Conservation (phyloP, 2,113 vertebrate species). For the Anas platyrhynchos region DNA sequence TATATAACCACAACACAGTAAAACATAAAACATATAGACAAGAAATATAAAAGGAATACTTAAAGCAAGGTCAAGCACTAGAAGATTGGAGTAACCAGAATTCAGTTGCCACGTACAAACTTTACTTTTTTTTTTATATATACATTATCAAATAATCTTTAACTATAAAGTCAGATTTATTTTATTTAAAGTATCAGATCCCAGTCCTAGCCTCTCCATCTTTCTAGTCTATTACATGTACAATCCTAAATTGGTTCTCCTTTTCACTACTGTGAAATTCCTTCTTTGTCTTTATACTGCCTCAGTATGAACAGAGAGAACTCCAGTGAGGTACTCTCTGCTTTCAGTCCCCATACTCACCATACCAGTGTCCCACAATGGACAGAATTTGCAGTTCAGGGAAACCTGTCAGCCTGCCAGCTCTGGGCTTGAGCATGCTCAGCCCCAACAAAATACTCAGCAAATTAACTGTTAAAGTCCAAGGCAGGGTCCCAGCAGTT, state of each 20-base stretch:
- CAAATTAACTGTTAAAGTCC: conserved; percentile 6
- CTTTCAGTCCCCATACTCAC: background rate
- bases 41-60: background rate
- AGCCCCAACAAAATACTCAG: background rate
- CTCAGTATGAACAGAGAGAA: background rate
- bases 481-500: background rate
- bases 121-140: background rate
- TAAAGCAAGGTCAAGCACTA: background rate
- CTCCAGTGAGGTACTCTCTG: background rate
- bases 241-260: background rate
- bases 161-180: background rate
- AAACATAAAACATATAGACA: background rate
- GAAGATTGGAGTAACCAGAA: background rate
- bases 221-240: background rate
- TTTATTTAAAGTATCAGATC: background rate
- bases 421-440: background rate
- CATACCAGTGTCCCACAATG: background rate
- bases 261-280: background rate
- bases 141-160: background rate
- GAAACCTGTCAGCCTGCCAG: background rate
- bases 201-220: background rate
- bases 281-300: background rate
- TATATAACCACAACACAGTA: background rate
- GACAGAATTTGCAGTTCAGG: background rate
- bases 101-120: background rate